Conservation (phyloP, 2,888 invertebrate species). For the Hypomecis punctinalis region DNA sequence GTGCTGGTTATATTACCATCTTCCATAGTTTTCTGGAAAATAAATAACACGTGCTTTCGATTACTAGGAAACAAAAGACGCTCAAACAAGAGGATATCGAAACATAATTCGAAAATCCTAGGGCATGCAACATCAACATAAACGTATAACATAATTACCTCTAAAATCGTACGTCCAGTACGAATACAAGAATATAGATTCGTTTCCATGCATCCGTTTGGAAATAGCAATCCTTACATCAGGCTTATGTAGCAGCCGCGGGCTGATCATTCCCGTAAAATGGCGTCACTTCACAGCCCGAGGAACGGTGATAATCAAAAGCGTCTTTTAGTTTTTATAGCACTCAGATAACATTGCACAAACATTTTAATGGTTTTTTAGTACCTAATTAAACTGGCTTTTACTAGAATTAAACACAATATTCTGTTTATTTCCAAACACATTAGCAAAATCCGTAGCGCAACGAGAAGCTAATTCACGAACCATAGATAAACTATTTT, state of each 20-base stretch:
- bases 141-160: constrained; percentile 64
- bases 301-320: constrained; percentile 79
- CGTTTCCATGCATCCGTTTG: constrained; percentile 82
- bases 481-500: constrained; percentile 70
- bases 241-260: constrained; percentile 82
- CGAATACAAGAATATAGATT: constrained; percentile 80
- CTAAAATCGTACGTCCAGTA: constrained; percentile 84
- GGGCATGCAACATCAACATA: constrained; percentile 62
- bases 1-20: constrained; percentile 80
- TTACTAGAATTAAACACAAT: constrained; percentile 60
- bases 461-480: constrained; percentile 81
- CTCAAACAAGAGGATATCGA: constrained; percentile 77
- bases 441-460: constrained; percentile 74
- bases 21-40: constrained; percentile 85
- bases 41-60: constrained; percentile 74
- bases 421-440: constrained; percentile 82
- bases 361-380: constrained; percentile 66
- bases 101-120: constrained; percentile 69
- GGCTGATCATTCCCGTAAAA: constrained; percentile 86
- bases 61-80: constrained; percentile 80
- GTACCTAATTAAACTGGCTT: constrained; percentile 58
- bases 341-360: constrained; percentile 62
- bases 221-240: constrained; percentile 79
- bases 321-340: constrained; percentile 62
- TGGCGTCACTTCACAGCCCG: constrained; percentile 84